Percentiles rank a stretch among this genome's conserved stretches.
Evolutionary conservation across 2,888 invertebrate genomes (phyloP).

Genomic region (Stictocephala bisonia): DNA sequence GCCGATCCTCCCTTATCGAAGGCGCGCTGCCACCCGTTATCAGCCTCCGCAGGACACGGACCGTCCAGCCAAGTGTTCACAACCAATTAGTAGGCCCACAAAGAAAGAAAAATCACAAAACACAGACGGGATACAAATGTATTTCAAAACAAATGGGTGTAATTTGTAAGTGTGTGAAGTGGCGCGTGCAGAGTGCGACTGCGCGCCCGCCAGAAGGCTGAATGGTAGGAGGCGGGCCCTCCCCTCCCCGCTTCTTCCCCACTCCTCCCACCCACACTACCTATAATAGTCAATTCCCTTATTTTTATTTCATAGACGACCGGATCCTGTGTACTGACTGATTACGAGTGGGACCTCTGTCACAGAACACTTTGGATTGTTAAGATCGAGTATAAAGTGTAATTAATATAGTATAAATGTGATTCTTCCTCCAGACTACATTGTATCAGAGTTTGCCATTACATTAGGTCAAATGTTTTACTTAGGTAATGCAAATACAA

Average conservation of each 20-base stretch:
- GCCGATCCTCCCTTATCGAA: not conserved
- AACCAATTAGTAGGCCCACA: conserved; percentile 30
- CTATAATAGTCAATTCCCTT: conserved; percentile 41
- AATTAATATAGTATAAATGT: too few relatives aligned
- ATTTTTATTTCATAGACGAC: conserved; percentile 41
- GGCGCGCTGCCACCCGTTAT: too few relatives aligned
- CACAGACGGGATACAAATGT: conserved; percentile 39
- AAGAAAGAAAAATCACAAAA: conserved; percentile 36
- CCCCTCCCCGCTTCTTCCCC: conserved; percentile 1
- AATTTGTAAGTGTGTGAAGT: conserved; percentile 38
- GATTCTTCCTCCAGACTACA: too few relatives aligned
- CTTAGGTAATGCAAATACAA: too few relatives aligned
- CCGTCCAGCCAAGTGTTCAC: too few relatives aligned
- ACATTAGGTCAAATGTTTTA: too few relatives aligned
- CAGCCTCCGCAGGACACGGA: not conserved
- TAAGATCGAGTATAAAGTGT: too few relatives aligned
- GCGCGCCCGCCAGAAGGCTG: conserved; percentile 9
- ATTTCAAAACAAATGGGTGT: conserved; percentile 39
- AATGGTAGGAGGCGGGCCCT: conserved; percentile 33
- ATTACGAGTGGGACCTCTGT: too few relatives aligned
- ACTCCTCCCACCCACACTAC: conserved; percentile 10
- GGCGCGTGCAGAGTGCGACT: conserved; percentile 21
- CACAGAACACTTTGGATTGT: too few relatives aligned
- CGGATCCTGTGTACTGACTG: too few relatives aligned
- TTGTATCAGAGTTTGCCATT: too few relatives aligned